Evolutionary conservation across 2,113 vertebrate genomes (phyloP).

Genomic region (Suncus etruscus): DNA sequence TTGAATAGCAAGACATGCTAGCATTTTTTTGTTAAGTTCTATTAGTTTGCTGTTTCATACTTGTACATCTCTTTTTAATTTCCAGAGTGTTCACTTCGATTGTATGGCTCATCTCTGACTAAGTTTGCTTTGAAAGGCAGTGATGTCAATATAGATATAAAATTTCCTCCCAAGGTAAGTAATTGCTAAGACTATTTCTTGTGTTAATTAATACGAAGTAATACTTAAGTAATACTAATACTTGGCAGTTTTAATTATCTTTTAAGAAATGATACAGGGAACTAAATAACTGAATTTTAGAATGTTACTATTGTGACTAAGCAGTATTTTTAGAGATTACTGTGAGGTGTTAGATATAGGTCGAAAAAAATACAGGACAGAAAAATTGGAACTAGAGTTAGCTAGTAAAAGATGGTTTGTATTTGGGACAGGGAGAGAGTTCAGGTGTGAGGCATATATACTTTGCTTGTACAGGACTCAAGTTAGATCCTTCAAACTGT

Average conservation of each 20-base stretch:
- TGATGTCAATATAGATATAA: slow-evolving; percentile 97
- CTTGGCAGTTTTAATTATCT: slow-evolving; percentile 61
- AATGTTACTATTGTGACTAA: slow-evolving; percentile 42
- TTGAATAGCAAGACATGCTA: slow-evolving; percentile 1
- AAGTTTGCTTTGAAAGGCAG: slow-evolving; percentile 97
- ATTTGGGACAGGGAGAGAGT: neutral
- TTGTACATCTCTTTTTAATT: slow-evolving; percentile 80
- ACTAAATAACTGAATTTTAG: slow-evolving; percentile 6
- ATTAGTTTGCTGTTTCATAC: slow-evolving; percentile 55
- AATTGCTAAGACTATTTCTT: slow-evolving; percentile 27
- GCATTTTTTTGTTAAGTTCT: neutral
- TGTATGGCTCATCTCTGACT: slow-evolving; percentile 97
- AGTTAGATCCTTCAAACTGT: too few species aligned
- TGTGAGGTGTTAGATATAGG: slow-evolving; percentile 31
- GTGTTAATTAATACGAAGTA: neutral
- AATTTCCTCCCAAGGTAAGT: slow-evolving; percentile 94
- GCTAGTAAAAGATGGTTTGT: slow-evolving; percentile 21
- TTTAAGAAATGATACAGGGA: neutral
- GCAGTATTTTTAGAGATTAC: slow-evolving; percentile 50
- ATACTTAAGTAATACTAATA: neutral
- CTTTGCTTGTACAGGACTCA: too few species aligned
- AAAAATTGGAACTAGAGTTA: neutral
- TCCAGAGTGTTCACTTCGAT: slow-evolving; percentile 94
- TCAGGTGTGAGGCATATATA: too few species aligned
- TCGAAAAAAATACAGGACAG: neutral